Percentiles rank a stretch among this genome's conserved stretches.
phyloP scores from a whole-genome alignment of 1,140 invertebrate genomes.

The Trypoxylus dichotomus region DNA sequence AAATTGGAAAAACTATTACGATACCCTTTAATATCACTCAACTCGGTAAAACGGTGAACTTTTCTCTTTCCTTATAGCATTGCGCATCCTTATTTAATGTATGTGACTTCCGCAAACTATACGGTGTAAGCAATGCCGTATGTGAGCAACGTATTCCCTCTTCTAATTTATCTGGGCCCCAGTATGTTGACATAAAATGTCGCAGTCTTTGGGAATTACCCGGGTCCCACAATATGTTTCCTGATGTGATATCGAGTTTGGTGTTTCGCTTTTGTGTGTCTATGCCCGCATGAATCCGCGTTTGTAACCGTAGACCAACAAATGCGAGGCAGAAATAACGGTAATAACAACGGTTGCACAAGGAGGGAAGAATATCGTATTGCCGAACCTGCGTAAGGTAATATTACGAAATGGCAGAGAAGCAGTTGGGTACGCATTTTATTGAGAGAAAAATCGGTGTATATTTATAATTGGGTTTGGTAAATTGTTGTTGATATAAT shows the following conservation, averaged over 20 bases:
- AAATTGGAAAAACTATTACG: neutral
- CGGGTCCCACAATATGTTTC: slow-evolving; percentile 50
- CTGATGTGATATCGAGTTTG: slow-evolving; percentile 43
- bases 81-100: neutral
- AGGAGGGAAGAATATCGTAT: neutral
- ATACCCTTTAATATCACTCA: neutral
- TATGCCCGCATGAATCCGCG: neutral
- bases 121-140: slow-evolving; percentile 15
- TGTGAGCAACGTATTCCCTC: slow-evolving; percentile 43
- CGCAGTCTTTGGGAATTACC: slow-evolving; percentile 47
- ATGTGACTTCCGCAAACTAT: neutral
- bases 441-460: neutral
- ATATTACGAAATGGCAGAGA: neutral
- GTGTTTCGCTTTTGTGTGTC: slow-evolving; percentile 23
- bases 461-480: neutral
- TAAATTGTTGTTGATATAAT: neutral
- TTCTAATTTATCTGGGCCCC: slow-evolving; percentile 48
- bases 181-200: slow-evolving; percentile 46
- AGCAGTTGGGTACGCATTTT: neutral
- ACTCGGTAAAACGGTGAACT: neutral
- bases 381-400: neutral
- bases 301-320: neutral
- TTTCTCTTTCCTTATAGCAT: neutral
- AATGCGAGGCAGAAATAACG: neutral
- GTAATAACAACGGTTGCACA: neutral